phyloP scores from a whole-genome alignment of 2,113 vertebrate species.

The Eonycteris spelaea region DNA sequence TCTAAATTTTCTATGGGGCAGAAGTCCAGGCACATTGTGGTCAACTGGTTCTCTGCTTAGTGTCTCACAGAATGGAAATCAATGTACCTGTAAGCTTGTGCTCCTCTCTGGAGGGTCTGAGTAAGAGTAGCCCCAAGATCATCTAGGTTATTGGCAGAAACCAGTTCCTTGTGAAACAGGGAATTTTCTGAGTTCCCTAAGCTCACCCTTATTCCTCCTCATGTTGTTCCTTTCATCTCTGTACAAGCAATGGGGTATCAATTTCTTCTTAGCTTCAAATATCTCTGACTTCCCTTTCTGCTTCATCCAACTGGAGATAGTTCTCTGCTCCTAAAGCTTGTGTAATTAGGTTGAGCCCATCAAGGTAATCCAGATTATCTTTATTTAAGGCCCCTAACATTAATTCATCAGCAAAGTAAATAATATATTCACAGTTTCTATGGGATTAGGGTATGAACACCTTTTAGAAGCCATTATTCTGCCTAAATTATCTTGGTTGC shows the following conservation, averaged over 20 bases:
- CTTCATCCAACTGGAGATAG: background rate
- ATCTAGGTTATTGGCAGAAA: background rate
- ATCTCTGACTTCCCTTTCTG: background rate
- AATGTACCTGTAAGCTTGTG: background rate
- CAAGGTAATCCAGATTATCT: background rate
- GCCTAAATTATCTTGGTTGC: background rate
- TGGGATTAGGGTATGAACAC: background rate
- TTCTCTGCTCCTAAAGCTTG: background rate
- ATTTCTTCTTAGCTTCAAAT: background rate
- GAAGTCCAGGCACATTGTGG: background rate
- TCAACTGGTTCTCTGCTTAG: background rate
- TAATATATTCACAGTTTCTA: background rate
- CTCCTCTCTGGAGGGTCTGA: background rate
- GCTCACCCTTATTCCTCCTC: background rate
- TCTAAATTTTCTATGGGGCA: background rate
- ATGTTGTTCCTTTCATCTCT: background rate
- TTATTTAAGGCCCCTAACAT: background rate
- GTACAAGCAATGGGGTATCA: accelerated
- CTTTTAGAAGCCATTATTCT: background rate
- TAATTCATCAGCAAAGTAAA: background rate
- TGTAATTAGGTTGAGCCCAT: background rate
- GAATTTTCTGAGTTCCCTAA: background rate
- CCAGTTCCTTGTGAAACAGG: background rate
- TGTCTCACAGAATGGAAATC: background rate
- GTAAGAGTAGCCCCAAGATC: background rate